Evolutionary conservation across 2,797 vertebrate genomes (phyloP).

Genomic region (Sibirionetta formosa): DNA sequence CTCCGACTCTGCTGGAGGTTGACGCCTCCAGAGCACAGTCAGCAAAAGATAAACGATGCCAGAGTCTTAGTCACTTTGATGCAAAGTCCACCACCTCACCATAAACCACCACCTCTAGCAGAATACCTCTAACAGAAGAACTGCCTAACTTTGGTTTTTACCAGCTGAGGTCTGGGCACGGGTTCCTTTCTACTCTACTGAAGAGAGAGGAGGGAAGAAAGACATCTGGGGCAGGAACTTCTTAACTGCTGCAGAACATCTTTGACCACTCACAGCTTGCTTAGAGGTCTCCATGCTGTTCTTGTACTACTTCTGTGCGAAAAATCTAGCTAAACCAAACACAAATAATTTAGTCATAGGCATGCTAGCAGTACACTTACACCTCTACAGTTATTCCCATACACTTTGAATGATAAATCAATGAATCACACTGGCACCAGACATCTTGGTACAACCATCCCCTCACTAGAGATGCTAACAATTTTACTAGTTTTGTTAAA

Average conservation of each 20-base stretch:
- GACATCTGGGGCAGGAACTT: not conserved
- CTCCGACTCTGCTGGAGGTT: not conserved
- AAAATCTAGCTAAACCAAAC: not conserved
- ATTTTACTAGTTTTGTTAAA: not conserved
- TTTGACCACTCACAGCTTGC: not conserved
- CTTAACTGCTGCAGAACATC: rapidly evolving
- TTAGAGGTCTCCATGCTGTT: not conserved
- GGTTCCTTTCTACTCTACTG: not conserved
- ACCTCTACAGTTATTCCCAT: not conserved
- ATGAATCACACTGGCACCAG: not conserved
- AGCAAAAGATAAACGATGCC: rapidly evolving
- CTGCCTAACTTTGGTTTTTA: not conserved
- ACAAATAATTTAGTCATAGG: not conserved
- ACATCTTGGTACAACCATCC: not conserved
- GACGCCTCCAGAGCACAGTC: not conserved
- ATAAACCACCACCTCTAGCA: not conserved
- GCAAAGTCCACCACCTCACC: not conserved
- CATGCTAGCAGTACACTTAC: not conserved
- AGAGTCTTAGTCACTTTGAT: not conserved
- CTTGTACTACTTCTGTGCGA: not conserved
- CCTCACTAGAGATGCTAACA: not conserved
- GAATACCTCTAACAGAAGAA: not conserved
- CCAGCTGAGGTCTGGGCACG: not conserved
- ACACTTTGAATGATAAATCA: not conserved
- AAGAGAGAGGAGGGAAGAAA: not conserved